phyloP scores from a whole-genome alignment of 2,888 invertebrate genomes.

The Euplexia lucipara region DNA sequence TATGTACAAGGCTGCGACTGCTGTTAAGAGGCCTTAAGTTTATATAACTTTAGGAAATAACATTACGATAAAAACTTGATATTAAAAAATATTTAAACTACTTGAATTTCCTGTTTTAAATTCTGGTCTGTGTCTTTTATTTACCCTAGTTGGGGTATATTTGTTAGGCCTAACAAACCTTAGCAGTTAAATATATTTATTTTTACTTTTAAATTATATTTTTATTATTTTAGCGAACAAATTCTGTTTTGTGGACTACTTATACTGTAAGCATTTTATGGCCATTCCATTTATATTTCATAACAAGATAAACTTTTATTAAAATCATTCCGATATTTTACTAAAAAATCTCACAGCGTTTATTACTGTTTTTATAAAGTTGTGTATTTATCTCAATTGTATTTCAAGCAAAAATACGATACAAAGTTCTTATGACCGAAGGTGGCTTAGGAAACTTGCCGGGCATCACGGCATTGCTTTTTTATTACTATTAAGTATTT shows the following conservation, averaged over 20 bases:
- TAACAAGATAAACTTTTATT: background rate
- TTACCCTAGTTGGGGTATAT: too few species aligned
- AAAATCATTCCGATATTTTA: conserved; percentile 21
- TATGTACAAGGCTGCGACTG: conserved; percentile 31
- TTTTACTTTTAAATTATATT: conserved; percentile 33
- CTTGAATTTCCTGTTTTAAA: background rate
- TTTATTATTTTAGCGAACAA: conserved; percentile 45
- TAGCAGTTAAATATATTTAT: conserved; percentile 45
- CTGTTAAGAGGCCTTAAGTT: conserved; percentile 34
- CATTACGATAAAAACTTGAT: conserved; percentile 25
- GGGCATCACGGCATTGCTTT: conserved; percentile 39
- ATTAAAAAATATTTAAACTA: conserved; percentile 16
- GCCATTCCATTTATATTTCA: conserved; percentile 59
- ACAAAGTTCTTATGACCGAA: conserved; percentile 10
- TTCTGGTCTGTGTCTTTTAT: background rate
- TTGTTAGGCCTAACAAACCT: background rate
- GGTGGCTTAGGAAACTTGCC: conserved; percentile 7
- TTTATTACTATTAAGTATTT: conserved; percentile 58
- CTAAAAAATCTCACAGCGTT: background rate
- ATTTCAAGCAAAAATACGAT: background rate
- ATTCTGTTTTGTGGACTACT: conserved; percentile 34
- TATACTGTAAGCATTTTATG: conserved; percentile 53
- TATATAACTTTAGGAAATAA: conserved; percentile 33
- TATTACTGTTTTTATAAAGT: background rate
- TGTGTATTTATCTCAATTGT: background rate